phyloP scores from a whole-genome alignment of 2,888 invertebrate species.

The Philereme transversata region DNA sequence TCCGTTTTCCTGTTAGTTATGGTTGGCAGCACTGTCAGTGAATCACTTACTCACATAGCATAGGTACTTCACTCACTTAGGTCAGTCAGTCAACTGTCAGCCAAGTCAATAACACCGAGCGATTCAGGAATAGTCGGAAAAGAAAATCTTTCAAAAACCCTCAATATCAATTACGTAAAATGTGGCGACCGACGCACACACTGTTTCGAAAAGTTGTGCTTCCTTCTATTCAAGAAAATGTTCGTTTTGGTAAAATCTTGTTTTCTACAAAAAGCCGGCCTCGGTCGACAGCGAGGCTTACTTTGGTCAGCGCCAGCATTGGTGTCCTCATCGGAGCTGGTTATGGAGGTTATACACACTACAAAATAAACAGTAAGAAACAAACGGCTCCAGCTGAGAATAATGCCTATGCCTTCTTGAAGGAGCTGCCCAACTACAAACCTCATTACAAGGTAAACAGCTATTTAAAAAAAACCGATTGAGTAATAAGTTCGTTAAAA shows the following conservation, averaged over 20 bases:
- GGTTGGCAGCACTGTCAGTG: too few relatives aligned
- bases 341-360: slow-evolving; percentile 81
- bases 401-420: slow-evolving; percentile 73
- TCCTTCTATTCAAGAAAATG: slow-evolving; percentile 62
- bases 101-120: too few relatives aligned
- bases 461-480: not conserved
- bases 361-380: slow-evolving; percentile 71
- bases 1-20: too few relatives aligned
- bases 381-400: slow-evolving; percentile 51
- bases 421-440: slow-evolving; percentile 74
- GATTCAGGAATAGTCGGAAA: not conserved
- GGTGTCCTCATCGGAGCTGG: slow-evolving; percentile 83
- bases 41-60: too few relatives aligned
- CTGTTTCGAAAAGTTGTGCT: slow-evolving; percentile 62
- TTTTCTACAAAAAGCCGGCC: slow-evolving; percentile 68
- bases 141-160: not conserved
- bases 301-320: slow-evolving; percentile 83
- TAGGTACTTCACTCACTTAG: too few relatives aligned
- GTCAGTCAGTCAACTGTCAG: too few relatives aligned
- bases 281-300: slow-evolving; percentile 75
- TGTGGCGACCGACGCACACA: slow-evolving; percentile 72
- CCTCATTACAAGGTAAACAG: slow-evolving; percentile 76
- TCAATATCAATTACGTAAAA: slow-evolving; percentile 42
- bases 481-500: too few relatives aligned
- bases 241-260: slow-evolving; percentile 52